Percentiles rank a stretch among this genome's conserved stretches.
Conservation (phyloP, 2,888 invertebrate species). For the Stomorhina lunata region DNA sequence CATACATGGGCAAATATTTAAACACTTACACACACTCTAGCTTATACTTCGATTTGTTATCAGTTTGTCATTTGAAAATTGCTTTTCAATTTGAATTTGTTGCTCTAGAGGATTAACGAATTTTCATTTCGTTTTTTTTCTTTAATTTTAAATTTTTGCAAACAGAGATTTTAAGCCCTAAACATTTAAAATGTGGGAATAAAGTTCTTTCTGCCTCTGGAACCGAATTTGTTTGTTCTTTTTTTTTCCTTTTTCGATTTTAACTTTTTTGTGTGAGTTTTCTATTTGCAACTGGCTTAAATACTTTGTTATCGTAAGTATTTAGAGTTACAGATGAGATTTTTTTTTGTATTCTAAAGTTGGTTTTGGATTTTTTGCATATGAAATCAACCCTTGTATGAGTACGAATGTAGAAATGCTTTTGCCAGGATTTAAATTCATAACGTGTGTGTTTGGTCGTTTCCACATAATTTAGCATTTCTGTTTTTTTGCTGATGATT, state of each 20-base stretch:
- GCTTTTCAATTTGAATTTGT: conserved; percentile 44
- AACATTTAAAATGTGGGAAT: conserved; percentile 23
- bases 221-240: neutral
- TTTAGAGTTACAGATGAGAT: neutral
- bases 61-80: conserved; percentile 50
- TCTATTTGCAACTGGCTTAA: conserved; percentile 29
- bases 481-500: neutral
- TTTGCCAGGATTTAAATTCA: neutral
- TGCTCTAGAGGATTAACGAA: conserved; percentile 47
- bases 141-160: conserved; percentile 7
- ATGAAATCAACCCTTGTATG: conserved; percentile 3
- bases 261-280: neutral
- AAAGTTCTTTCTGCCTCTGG: conserved; percentile 1
- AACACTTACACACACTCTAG: neutral
- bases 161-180: conserved; percentile 29
- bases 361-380: too few species aligned
- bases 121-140: neutral
- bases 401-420: too few species aligned
- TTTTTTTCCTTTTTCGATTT: neutral
- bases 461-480: conserved; percentile 12
- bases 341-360: neutral
- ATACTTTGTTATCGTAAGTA: conserved; percentile 17
- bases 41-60: conserved; percentile 53
- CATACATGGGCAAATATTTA: too few species aligned
- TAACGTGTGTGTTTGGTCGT: neutral